Evolutionary conservation across 2,113 vertebrate species (phyloP).

Genomic region (Sturnus vulgaris): DNA sequence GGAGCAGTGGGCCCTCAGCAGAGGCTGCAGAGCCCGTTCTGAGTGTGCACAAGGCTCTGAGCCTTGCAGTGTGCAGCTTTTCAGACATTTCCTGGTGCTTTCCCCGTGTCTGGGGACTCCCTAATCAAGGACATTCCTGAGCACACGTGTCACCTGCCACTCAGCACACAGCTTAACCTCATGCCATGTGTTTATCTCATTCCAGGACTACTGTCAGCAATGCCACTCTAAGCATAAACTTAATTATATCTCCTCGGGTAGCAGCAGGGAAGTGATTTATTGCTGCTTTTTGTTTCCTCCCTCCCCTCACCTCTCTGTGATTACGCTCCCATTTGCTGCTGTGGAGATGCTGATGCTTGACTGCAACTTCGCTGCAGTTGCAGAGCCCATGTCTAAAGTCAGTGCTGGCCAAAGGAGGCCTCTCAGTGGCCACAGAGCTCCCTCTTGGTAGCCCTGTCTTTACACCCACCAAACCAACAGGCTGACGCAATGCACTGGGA

Average conservation of each 20-base stretch:
- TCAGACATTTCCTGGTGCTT: accelerated
- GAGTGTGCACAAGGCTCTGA: not conserved
- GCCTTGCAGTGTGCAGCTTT: not conserved
- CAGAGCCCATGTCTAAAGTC: accelerated
- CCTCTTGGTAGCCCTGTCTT: not conserved
- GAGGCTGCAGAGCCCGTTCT: not conserved
- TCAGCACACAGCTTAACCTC: not conserved
- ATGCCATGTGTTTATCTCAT: conserved; percentile 1
- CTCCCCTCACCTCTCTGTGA: conserved; percentile 18
- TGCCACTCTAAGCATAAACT: conserved; percentile 42
- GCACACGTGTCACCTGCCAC: conserved; percentile 5
- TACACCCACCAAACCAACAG: accelerated
- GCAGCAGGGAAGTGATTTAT: conserved; percentile 56
- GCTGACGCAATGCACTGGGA: accelerated
- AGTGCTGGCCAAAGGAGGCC: not conserved
- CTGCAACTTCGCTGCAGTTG: not conserved
- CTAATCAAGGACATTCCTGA: not conserved
- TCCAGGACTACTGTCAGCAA: conserved; percentile 30
- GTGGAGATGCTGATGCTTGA: accelerated
- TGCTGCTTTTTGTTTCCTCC: conserved; percentile 45
- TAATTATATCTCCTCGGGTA: conserved; percentile 53
- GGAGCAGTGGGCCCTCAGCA: accelerated
- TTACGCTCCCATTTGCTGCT: not conserved
- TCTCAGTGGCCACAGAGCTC: not conserved
- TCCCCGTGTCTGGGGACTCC: not conserved